A percentile compares a stretch with the other conserved stretches of the same genome.
These are phyloP conservation scores for Lacanobia wlatinum DNA, from an alignment of 2,888 invertebrate genomes.

Conservation along the genomic window DNA sequence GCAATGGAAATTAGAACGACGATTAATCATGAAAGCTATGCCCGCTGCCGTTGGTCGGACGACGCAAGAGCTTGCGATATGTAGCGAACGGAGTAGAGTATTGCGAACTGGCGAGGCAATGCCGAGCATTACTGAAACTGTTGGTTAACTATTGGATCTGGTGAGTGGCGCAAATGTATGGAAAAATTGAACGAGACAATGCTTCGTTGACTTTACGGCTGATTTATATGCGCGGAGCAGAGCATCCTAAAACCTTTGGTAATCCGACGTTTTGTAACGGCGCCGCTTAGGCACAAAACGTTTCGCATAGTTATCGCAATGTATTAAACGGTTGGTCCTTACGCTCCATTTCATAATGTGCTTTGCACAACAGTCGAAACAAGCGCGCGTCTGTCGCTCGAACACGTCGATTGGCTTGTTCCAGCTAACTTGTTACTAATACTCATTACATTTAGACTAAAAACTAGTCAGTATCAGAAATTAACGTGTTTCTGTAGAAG, in stretches of 20 bases:
- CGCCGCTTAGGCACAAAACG: constrained; percentile 76
- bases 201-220: constrained; percentile 66
- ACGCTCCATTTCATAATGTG: constrained; percentile 86
- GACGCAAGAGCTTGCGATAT: constrained; percentile 90
- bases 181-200: constrained; percentile 80
- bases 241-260: constrained; percentile 74
- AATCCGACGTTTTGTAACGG: constrained; percentile 83
- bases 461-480: constrained; percentile 24
- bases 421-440: constrained; percentile 35
- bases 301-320: constrained; percentile 77
- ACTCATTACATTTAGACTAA: constrained; percentile 20
- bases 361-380: constrained; percentile 83
- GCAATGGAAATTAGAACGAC: constrained; percentile 77
- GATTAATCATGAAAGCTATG: constrained; percentile 84
- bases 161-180: constrained; percentile 81
- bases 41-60: constrained; percentile 72
- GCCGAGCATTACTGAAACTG: constrained; percentile 82
- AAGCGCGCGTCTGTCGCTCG: constrained; percentile 78
- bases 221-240: constrained; percentile 77
- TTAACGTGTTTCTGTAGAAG: constrained; percentile 28
- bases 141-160: constrained; percentile 86
- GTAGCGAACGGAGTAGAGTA: constrained; percentile 82
- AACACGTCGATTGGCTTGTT: constrained; percentile 67
- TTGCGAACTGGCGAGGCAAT: constrained; percentile 82
- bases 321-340: constrained; percentile 81